Evolutionary conservation across 92 coral and sea anemone species (phyloP), one percentile per base, ranked within the genome.

Genomic region (Epizoanthus ramosus): DNA sequence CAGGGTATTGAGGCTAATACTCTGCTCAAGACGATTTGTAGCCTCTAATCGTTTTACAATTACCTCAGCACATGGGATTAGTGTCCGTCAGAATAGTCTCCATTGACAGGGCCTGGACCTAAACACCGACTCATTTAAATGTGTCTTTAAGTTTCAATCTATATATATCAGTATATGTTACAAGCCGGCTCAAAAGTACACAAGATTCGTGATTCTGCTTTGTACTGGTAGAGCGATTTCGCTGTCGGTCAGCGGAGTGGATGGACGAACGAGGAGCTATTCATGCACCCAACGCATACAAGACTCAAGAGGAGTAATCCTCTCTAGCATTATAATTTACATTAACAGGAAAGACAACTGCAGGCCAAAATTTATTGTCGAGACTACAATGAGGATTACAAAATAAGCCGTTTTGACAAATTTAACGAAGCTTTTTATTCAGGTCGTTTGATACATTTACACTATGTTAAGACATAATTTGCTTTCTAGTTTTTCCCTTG

Each of bases 311-410:
- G 68, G 6, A 75, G 66, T 7, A 57, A 31, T 57, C 39, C 63
- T 61, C 57, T 59, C 63, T 76, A 59, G 57, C 70, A 76, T 35
- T 60, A 35, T 76, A 35, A 76, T 76, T 76, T 76, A 61, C 70
- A 76, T 76, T 76, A 59, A 21, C 45, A 76, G 81, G 70, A 76
- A 76, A 28, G 45, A 28, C 68, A 76, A 59, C 17, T 60, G n/a
- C 64, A 59, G 54, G 54, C 54, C 10, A 47, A 61, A 16, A 31
- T 39, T 75, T 61, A 69, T 61, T 77, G 70, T 21, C 22, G 31
- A 77, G 47, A 21, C n/a, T 59, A 60, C 14, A 24, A 31, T 67
- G 39, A 33, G 31, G 63, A 39, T 15, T 35, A 41, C 53, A 77
- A 63, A 61, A 35, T 68, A 75, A 22, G 35, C 22, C 56, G 71